Evolutionary conservation across 2,888 invertebrate genomes (phyloP), one percentile per base, ranked within the genome.

Genomic region (Malacosoma neustria): DNA sequence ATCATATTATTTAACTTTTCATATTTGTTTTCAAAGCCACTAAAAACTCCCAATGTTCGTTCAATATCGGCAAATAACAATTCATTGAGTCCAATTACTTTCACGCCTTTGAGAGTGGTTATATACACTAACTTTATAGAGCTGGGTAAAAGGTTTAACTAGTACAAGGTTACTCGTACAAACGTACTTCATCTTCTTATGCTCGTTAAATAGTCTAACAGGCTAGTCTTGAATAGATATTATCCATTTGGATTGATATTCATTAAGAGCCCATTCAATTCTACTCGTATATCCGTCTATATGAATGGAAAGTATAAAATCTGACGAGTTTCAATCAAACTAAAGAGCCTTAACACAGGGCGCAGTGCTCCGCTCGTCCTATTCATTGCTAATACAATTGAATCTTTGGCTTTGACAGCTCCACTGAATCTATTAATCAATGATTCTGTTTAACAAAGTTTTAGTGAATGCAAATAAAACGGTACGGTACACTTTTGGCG

Each of bases 371-470:
- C 9, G 46, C 42, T 46, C 49, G 51, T 55, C 48, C 50, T 45
- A 46, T 49, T 43, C 47, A 50, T 44, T 50, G 53, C 50, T 52
- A 55, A 40, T 50, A 42, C 51, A 62, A 43, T 62, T 49, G 51
- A 52, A 52, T 61, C 48, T 49, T 57, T 51, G 53, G 45, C 49
- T 57, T 49, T 53, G 58, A 50, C 61, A 50, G 48, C 53, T 43
- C 42, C 47, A 56, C 39, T 43, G 49, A 49, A 61, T 62, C 55
- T 55, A 62, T 60, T 64, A 59, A 64, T 62, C 57, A 58, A 54
- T 50, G 57, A 59, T 60, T 60, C 52, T 60, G 54, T 63, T 57
- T 61, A 57, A 54, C 54, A 50, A 61, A 61, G 54, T 64, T 56
- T 43, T 49, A 51, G 47, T 62, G 57, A 54, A 54, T 49, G 51